Evolutionary conservation across 2,113 vertebrate species (phyloP).

Genomic region (Pseudorhombus dupliciocellatus): DNA sequence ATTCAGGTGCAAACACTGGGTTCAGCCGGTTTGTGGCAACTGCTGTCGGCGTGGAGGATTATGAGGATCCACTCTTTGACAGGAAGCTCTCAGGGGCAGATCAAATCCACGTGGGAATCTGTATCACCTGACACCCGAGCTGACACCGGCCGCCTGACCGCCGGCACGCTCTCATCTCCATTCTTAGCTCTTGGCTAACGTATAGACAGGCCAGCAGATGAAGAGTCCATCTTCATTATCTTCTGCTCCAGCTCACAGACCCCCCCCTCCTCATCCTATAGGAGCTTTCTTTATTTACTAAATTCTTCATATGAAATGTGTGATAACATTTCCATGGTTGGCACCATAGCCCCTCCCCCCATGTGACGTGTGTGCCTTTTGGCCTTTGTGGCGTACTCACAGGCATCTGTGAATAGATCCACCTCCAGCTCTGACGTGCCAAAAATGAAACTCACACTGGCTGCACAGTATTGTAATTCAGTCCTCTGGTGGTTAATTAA

Average conservation of each 20-base stretch:
- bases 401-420: constrained; percentile 29
- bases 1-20: not conserved
- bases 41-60: constrained; percentile 43
- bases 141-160: constrained; percentile 37
- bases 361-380: constrained; percentile 4
- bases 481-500: constrained; percentile 40
- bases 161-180: constrained; percentile 37
- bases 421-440: constrained; percentile 27
- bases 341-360: constrained; percentile 16
- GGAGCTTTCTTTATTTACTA: not conserved
- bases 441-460: constrained; percentile 51
- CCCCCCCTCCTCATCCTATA: too few relatives aligned
- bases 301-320: constrained; percentile 18
- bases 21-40: constrained; percentile 32
- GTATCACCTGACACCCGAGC: constrained; percentile 48
- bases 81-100: constrained; percentile 37
- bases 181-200: constrained; percentile 16
- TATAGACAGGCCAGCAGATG: not conserved
- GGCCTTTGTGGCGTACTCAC: constrained; percentile 4
- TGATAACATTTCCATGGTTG: constrained; percentile 29
- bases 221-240: constrained; percentile 32
- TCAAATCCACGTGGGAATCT: constrained; percentile 41
- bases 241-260: not conserved
- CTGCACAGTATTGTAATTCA: constrained; percentile 10
- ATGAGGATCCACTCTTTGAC: constrained; percentile 42